Percentiles rank a stretch among this genome's conserved stretches.
Evolutionary conservation across 2,113 vertebrate genomes (phyloP).

Genomic region (Brachirus orientalis): DNA sequence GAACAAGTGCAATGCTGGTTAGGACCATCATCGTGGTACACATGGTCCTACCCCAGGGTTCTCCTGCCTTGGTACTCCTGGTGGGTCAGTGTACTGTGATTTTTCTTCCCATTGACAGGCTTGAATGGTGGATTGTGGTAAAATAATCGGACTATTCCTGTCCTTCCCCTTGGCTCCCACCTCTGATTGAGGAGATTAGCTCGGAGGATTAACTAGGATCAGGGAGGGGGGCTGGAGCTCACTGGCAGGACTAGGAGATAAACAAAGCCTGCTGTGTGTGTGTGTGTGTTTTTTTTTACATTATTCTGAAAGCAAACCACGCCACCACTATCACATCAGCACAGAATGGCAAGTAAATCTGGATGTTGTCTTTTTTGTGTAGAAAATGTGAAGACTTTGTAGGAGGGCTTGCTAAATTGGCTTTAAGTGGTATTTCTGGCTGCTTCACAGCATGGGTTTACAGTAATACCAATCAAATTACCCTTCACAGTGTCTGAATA

Average conservation of each 20-base stretch:
- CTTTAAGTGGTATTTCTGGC: background rate
- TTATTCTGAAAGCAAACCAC: conserved; percentile 40
- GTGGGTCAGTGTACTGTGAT: conserved; percentile 11
- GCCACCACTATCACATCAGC: conserved; percentile 9
- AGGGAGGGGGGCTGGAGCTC: conserved; percentile 54
- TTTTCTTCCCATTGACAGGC: conserved; percentile 54
- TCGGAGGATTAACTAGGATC: conserved; percentile 72
- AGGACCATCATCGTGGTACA: conserved; percentile 81
- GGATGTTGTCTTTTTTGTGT: background rate
- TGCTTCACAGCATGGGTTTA: background rate
- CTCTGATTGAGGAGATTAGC: conserved; percentile 70
- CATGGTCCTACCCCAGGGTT: conserved; percentile 66
- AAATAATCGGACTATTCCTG: conserved; percentile 64
- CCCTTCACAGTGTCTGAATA: background rate
- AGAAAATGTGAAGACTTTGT: conserved; percentile 8
- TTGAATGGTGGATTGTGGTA: conserved; percentile 45
- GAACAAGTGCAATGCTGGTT: conserved; percentile 71
- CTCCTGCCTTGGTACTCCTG: conserved; percentile 20
- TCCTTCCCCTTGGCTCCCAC: conserved; percentile 50
- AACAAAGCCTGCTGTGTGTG: conserved; percentile 71
- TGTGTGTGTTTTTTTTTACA: background rate
- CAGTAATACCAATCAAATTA: background rate
- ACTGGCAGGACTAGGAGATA: conserved; percentile 54
- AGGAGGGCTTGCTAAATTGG: background rate
- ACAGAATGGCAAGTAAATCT: conserved; percentile 15